Evolutionary conservation across 1,140 invertebrate species (phyloP), one percentile per base, ranked within the genome.

Genomic region (Semibalanus balanoides): DNA sequence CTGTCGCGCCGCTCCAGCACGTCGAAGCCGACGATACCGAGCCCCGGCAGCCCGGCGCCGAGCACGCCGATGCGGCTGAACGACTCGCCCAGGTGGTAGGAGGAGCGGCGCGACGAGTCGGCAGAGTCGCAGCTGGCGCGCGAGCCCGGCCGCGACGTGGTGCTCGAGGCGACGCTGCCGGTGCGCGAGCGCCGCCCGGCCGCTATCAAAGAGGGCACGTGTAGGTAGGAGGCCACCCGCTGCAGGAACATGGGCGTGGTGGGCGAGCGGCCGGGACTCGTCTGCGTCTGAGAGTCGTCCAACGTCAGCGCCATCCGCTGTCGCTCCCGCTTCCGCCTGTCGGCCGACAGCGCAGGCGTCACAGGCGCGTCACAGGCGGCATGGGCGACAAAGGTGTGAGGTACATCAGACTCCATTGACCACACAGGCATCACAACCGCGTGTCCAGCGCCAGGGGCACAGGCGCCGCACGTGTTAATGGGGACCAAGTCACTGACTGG

Each of bases 171-270:
- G 9, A 72, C 28, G 19, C 70, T 72, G 70, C 70, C 70, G 70
- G 70, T 30, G n/a, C 70, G 70, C n/a, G 70, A 72, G 28, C 70
- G 70, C 28, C 70, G 70, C 19, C 70, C 70, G 70, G 19, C 70
- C 3, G 70, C 28, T n/a, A 30, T 29, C 70, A 72, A n/a, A 0
- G 25, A 3, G 19, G 70, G 70, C 70, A 72, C 70, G 28, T 72
- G 70, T n/a, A 72, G 70, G 70, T 72, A 72, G 3, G 70, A 72
- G 70, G 70, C 70, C 19, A 72, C 70, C 11, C 70, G 70, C 70
- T 72, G 70, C 70, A 72, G 70, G 19, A 72, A 72, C 70, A 72
- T 72, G 70, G 70, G 70, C 70, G 70, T 72, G 70, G 70, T 30
- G 3, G 70, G 28, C n/a, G 70, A 28, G 70, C 28, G 28, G n/a